Evolutionary conservation across 2,888 invertebrate genomes (phyloP), one percentile per base, ranked within the genome.

Genomic region (Lacanobia oleracea): DNA sequence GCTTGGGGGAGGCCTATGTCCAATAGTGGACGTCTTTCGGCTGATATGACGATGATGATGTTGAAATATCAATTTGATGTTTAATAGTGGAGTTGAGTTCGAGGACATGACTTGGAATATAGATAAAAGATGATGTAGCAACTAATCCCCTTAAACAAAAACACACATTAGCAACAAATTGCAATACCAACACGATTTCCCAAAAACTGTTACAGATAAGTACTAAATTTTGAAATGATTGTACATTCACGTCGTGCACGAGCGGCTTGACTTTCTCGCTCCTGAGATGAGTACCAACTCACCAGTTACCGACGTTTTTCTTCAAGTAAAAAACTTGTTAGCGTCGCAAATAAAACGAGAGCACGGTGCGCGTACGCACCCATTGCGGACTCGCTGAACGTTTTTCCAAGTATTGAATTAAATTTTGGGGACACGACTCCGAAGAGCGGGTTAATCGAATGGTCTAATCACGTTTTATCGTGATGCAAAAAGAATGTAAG

Each of bases 251-350:
- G 89, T 88, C 80, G 84, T 85, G 88, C 88, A 85, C 88, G 86
- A 85, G 83, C 89, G 86, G 81, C 82, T 88, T 85, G 79, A 91
- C 93, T 93, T 93, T 94, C 93, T 91, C 91, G 90, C 72, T 62
- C 76, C 74, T 56, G 27, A 72, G 89, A 90, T 89, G 90, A 88
- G 89, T 90, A 90, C 90, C 75, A 63, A 75, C 21, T 21, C 14
- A 21, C 37, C 40, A 40, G 21, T 21, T 40, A 40, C 59, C 59
- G 59, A 40, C 72, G 87, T 92, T 91, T 93, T 93, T 93, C 90
- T 89, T 75, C 77, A 64, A 50, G 78, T 87, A 92, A 92, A 92
- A 93, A 93, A 91, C 91, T 92, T 88, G 92, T 93, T 92, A 91
- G 83, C 86, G 84, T 79, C 81, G 83, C 78, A 88, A 90, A 90